These are phyloP conservation scores for Sinohyriopsis cumingii DNA, from an alignment of 2,888 invertebrate genomes.

Conservation along the genomic window DNA sequence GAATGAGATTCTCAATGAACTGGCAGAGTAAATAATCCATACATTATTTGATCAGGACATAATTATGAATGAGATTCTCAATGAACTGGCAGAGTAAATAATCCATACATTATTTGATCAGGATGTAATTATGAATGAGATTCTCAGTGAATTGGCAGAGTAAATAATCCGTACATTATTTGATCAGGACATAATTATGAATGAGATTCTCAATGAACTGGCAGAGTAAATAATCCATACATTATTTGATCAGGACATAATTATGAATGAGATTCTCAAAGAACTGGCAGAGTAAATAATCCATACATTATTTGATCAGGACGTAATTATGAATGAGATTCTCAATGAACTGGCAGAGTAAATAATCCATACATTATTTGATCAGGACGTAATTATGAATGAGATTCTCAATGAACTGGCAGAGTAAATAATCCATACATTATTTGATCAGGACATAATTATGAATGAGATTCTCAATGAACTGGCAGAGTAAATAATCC, in stretches of 20 bases:
- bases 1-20: constrained; percentile 47
- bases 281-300: not conserved
- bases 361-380: not conserved
- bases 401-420: constrained; percentile 41
- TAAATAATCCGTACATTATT: not conserved
- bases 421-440: not conserved
- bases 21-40: not conserved
- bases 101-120: not conserved
- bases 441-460: not conserved
- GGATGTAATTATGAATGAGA: constrained; percentile 15
- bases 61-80: constrained; percentile 51
- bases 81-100: not conserved
- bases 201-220: constrained; percentile 44
- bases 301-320: not conserved
- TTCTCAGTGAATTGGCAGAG: constrained; percentile 31
- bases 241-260: not conserved
- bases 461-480: constrained; percentile 51
- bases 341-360: constrained; percentile 19
- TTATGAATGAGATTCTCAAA: constrained; percentile 51
- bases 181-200: not conserved
- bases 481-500: not conserved
- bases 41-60: not conserved
- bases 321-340: constrained; percentile 37
- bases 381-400: not conserved
- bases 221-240: not conserved